phyloP scores from a whole-genome alignment of 2,888 invertebrate species.

The Thalpophila matura region DNA sequence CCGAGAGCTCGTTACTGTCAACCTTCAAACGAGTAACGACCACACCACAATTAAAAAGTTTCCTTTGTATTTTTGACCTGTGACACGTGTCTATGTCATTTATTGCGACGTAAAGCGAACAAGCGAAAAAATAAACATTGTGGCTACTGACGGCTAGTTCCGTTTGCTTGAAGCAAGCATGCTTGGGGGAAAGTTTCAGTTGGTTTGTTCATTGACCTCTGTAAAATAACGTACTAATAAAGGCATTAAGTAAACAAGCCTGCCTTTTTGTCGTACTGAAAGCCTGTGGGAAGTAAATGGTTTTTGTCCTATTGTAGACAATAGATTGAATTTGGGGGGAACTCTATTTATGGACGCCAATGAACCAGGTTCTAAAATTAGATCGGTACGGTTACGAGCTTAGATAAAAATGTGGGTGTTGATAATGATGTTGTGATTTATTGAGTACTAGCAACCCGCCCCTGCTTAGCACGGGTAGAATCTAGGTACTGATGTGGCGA shows the following conservation, averaged over 20 bases:
- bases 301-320: conserved; percentile 20
- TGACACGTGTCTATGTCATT: conserved; percentile 40
- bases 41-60: conserved; percentile 24
- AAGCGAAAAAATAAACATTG: conserved; percentile 31
- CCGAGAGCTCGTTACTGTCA: conserved; percentile 15
- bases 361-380: conserved; percentile 10
- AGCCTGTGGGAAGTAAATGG: conserved; percentile 15
- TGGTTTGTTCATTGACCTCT: conserved; percentile 59
- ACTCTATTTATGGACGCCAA: conserved; percentile 3
- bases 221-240: conserved; percentile 20
- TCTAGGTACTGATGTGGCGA: too few relatives aligned
- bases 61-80: conserved; percentile 18
- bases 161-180: conserved; percentile 18
- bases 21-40: conserved; percentile 6
- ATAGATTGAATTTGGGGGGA: conserved; percentile 16
- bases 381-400: background rate
- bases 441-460: too few relatives aligned
- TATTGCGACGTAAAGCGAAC: conserved; percentile 12
- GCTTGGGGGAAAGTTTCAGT: conserved; percentile 29
- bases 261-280: background rate
- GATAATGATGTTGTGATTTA: background rate
- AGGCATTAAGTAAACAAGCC: conserved; percentile 25
- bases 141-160: background rate
- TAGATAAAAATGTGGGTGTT: background rate
- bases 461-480: too few relatives aligned